Base-by-base conservation (phyloP, 2,888 invertebrate species). In the Liopterus haemorrhoidalis region DNA sequence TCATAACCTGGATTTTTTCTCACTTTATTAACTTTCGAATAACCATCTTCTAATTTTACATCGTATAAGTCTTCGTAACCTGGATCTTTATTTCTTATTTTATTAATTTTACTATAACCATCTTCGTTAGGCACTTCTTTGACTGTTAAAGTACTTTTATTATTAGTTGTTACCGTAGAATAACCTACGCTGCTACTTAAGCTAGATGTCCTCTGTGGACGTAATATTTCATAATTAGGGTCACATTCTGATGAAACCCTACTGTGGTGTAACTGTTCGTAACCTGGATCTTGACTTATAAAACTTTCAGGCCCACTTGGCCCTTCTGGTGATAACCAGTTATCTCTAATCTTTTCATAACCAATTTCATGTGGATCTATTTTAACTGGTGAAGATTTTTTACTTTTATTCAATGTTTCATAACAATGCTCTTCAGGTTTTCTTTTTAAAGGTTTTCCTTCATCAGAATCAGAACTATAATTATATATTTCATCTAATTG, bases 211-310 rank as follows among this genome's bases (percentile, higher is more conserved):
- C 57, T 49, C 53, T 77, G 75, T 15, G 75, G 75, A 49, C 78
- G 72, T 33, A 88, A 64, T 51, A 85, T 81, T 67, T 89, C 88
- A 62, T 89, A 89, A 62, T 86, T 88, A 1, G 86, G 85, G 68
- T 86, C 86, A 3, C 76, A 75, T 54, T 80, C 81, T 1, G 59
- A 57, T 1, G 55, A 48, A 2, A 56, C 44, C 54, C 57, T 5
- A 69, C 69, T 62, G 49, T 52, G 50, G 50, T 70, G 70, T 14
- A 85, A 74, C 36, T 79, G 79, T 61, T 87, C 85, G 63, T 86
- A 87, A 4, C 82, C 83, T 1, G 83, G 80, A 66, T 85, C 84
- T 50, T 74, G 76, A 60, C 74, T 76, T 24, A 75, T 68, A 20
- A 75, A 70, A 61, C 78, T 78, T 45, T 76, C 73, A 0, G 78